Conservation (phyloP, 1,140 invertebrate species). For the honey bee (Apis mellifera) region Amel_HAv3.1 CM009938.2:11721501-11722000, state of each 20-base stretch:
- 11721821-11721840: slow-evolving; percentile 31
- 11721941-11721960: slow-evolving; percentile 2
- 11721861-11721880: slow-evolving; percentile 63
- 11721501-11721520: slow-evolving; percentile 20
- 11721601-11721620: slow-evolving; percentile 45
- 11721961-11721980: neutral
- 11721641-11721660: slow-evolving; percentile 28
- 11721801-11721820: slow-evolving; percentile 37
- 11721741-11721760: slow-evolving; percentile 74
- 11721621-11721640: slow-evolving; percentile 30
- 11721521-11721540: slow-evolving; percentile 7
- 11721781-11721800: slow-evolving; percentile 72
- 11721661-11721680: slow-evolving; percentile 60
- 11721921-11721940: neutral
- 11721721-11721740: slow-evolving; percentile 59
- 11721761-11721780: slow-evolving; percentile 76
- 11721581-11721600: slow-evolving; percentile 28
- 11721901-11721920: neutral
- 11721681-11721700: slow-evolving; percentile 69
- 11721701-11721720: too few relatives aligned
- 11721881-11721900: slow-evolving; percentile 37
- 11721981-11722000: neutral
- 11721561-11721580: slow-evolving; percentile 13
- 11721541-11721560: slow-evolving; percentile 28
- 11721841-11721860: slow-evolving; percentile 58